A percentile compares a stretch with the other conserved stretches of the same genome.
phyloP scores from a whole-genome alignment of 2,797 vertebrate genomes.

The Sphenopsis melanotis region DNA sequence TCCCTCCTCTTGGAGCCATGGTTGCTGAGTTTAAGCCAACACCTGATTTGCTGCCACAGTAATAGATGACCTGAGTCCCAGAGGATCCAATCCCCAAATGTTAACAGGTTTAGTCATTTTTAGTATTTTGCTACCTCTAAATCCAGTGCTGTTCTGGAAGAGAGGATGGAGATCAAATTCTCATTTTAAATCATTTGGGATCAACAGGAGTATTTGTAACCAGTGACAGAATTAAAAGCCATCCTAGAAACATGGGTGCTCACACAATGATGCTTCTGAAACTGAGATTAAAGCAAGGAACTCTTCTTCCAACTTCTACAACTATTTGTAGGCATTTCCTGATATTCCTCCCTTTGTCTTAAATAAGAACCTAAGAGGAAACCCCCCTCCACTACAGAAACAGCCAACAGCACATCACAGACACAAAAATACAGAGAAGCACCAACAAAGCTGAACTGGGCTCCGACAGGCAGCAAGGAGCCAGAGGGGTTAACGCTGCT shows the following conservation, averaged over 20 bases:
- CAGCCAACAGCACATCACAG: neutral
- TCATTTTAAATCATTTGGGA: neutral
- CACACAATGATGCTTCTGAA: neutral
- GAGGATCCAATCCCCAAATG: neutral
- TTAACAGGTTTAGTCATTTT: conserved; percentile 4
- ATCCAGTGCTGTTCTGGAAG: neutral
- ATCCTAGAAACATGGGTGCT: neutral
- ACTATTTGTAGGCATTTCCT: neutral
- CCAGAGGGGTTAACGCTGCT: neutral
- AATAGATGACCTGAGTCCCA: neutral
- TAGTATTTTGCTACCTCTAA: neutral
- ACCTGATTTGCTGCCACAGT: neutral
- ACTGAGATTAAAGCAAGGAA: neutral
- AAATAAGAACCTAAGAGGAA: neutral
- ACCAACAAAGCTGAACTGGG: neutral
- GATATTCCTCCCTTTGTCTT: neutral
- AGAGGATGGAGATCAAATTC: neutral
- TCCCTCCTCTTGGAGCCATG: neutral
- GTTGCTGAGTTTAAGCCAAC: neutral
- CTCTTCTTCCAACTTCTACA: neutral
- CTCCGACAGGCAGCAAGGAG: neutral
- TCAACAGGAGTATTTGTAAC: neutral
- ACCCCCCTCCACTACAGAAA: neutral
- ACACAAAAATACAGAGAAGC: neutral
- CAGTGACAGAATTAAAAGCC: neutral